Percentiles rank a stretch among this genome's conserved stretches.
These are phyloP conservation scores for Campylomormyrus numenius DNA, from an alignment of 2,113 vertebrate species.

Conservation along the genomic window DNA sequence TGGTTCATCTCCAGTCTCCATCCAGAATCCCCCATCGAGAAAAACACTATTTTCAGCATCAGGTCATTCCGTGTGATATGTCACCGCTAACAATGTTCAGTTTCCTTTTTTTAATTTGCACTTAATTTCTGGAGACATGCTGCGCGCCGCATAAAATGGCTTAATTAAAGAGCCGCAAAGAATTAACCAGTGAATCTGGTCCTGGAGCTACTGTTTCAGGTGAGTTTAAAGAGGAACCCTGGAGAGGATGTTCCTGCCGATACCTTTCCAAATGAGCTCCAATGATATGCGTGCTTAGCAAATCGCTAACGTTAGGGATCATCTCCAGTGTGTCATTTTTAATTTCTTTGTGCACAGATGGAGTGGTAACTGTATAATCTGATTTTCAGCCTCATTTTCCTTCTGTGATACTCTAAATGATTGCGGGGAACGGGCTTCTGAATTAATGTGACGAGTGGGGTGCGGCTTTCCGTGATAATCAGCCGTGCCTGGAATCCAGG, in stretches of 20 bases:
- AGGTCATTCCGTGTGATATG: not conserved
- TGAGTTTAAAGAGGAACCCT: not conserved
- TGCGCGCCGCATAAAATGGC: not conserved
- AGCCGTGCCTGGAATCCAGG: not conserved
- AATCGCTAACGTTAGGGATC: constrained; percentile 8
- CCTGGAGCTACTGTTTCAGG: not conserved
- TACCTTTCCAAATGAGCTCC: not conserved
- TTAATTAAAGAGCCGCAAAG: not conserved
- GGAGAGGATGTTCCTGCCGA: not conserved
- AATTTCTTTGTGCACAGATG: constrained; percentile 14
- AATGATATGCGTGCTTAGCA: not conserved
- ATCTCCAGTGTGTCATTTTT: constrained; percentile 13
- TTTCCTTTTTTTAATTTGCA: not conserved
- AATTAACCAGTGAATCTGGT: not conserved
- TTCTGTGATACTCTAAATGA: constrained; percentile 17
- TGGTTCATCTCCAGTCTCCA: not conserved
- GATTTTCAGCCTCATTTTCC: constrained; percentile 26
- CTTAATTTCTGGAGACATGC: not conserved
- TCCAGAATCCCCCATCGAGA: not conserved
- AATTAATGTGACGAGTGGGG: not conserved
- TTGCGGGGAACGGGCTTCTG: not conserved
- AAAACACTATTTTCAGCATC: not conserved
- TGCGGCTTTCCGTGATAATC: not conserved
- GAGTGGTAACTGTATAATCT: constrained; percentile 18
- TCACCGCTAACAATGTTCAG: not conserved